Conservation (phyloP, 2,113 vertebrate genomes). For the Dromas ardeola region DNA sequence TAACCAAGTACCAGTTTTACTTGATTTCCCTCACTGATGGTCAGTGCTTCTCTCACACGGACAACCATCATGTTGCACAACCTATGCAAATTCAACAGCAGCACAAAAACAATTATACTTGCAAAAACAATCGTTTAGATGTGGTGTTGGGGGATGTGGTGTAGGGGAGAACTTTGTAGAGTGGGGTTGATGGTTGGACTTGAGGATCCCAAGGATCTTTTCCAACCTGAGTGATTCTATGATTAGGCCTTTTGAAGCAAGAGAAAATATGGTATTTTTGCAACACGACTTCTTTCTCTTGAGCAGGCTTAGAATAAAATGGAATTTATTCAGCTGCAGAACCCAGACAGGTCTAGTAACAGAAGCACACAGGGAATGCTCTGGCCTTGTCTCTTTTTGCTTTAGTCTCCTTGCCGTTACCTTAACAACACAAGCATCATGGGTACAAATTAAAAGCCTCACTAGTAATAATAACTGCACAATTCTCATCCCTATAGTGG, state of each 20-base stretch:
- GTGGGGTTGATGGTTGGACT: no score
- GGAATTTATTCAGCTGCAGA: background rate
- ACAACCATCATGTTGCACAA: background rate
- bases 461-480: background rate
- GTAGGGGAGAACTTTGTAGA: no score
- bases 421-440: background rate
- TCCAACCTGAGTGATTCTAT: no score
- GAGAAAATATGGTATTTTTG: background rate
- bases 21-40: background rate
- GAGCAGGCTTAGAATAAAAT: background rate
- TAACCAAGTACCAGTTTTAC: fast-evolving
- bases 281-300: background rate
- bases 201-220: no score
- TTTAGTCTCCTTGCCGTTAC: background rate
- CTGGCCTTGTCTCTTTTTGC: background rate
- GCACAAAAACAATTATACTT: background rate
- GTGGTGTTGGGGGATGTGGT: no score
- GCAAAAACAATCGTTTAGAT: no score
- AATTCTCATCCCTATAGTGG: background rate
- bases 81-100: background rate
- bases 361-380: background rate
- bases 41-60: background rate
- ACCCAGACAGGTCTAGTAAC: background rate
- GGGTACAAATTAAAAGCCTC: background rate
- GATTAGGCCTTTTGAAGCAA: background rate